Conservation (phyloP, 2,113 vertebrate genomes). For the Phasianus colchicus region DNA sequence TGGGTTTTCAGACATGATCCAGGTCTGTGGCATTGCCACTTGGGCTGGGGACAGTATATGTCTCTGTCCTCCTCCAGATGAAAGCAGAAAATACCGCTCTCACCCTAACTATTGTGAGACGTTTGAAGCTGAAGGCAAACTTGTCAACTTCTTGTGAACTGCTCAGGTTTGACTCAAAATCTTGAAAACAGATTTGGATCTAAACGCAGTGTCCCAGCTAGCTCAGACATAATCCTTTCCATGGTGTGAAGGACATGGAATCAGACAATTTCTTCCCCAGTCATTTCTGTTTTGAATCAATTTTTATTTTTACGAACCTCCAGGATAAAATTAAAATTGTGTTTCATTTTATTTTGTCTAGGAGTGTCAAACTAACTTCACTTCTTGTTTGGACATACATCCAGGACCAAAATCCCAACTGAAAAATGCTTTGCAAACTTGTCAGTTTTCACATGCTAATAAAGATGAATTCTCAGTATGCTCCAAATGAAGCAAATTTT, state of each 20-base stretch:
- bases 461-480: background rate
- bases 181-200: background rate
- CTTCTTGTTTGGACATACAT: background rate
- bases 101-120: background rate
- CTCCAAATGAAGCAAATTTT: background rate
- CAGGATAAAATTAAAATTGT: background rate
- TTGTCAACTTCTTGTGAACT: background rate
- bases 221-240: background rate
- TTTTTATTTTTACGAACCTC: background rate
- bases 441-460: conserved; percentile 17
- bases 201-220: background rate
- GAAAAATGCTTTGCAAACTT: conserved; percentile 4
- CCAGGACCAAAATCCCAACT: background rate
- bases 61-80: background rate
- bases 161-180: background rate
- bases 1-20: background rate
- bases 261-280: background rate
- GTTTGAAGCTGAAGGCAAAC: background rate
- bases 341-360: background rate
- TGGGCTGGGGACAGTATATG: fast-evolving
- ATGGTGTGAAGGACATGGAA: background rate
- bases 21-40: background rate
- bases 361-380: background rate
- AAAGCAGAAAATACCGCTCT: background rate
- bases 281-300: background rate